Conservation (phyloP, 2,888 invertebrate species). For the Netelia virgata region DNA sequence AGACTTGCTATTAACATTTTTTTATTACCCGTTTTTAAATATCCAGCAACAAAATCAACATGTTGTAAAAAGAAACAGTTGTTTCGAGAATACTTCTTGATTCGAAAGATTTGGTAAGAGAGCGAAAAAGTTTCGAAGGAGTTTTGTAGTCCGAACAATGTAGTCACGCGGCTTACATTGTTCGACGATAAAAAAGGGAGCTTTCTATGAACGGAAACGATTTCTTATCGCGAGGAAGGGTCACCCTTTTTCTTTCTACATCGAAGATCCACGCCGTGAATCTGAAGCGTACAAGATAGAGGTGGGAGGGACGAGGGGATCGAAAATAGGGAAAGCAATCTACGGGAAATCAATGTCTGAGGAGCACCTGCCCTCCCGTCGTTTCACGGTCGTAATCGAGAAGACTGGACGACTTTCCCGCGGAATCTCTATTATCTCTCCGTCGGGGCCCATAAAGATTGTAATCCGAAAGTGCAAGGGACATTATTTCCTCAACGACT, state of each 20-base stretch:
- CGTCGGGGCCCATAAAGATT: constrained; percentile 69
- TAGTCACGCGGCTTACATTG: constrained; percentile 11
- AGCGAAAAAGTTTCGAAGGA: not conserved
- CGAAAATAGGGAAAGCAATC: constrained; percentile 70
- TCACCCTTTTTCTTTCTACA: constrained; percentile 55
- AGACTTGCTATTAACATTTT: not conserved
- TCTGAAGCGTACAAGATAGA: constrained; percentile 23
- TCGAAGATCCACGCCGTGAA: constrained; percentile 52
- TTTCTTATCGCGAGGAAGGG: constrained; percentile 56
- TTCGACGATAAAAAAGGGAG: constrained; percentile 21
- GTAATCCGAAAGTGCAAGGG: constrained; percentile 71
- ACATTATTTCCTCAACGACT: constrained; percentile 65
- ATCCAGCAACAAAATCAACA: not conserved
- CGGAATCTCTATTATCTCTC: constrained; percentile 67
- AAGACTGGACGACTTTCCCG: constrained; percentile 70
- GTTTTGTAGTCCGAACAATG: not conserved
- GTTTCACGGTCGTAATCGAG: constrained; percentile 72
- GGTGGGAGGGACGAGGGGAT: constrained; percentile 40
- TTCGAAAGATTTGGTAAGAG: not conserved
- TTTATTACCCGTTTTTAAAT: not conserved
- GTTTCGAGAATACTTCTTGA: not conserved
- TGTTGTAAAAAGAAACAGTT: not conserved
- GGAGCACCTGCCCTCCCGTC: constrained; percentile 70
- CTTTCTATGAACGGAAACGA: constrained; percentile 40
- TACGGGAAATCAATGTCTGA: constrained; percentile 72